These are phyloP conservation scores for Phortica magna DNA, from an alignment of 2,888 invertebrate genomes.

Conservation along the genomic window DNA sequence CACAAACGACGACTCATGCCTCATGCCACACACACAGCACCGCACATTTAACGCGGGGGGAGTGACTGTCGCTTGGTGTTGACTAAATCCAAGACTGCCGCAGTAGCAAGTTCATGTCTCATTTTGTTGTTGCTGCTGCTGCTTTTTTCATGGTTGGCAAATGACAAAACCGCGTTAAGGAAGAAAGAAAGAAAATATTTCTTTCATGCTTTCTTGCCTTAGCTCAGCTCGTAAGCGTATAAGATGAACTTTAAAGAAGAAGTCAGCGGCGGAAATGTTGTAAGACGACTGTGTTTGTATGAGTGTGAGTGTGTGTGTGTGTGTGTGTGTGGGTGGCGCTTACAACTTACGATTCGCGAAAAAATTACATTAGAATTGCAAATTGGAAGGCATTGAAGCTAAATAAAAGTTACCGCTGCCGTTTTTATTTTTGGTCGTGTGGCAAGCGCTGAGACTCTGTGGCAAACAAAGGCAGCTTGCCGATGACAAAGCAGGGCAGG, in stretches of 20 bases:
- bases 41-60: not conserved
- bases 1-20: not conserved
- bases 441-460: not conserved
- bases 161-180: constrained; percentile 11
- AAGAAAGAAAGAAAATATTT: not conserved
- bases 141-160: not conserved
- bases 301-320: not conserved
- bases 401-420: constrained; percentile 66
- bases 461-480: constrained; percentile 15
- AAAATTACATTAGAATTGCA: constrained; percentile 76
- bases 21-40: not conserved
- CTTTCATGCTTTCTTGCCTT: not conserved
- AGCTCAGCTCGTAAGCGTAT: not conserved
- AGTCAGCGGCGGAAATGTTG: not conserved
- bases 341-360: constrained; percentile 70
- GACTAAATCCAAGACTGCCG: not conserved
- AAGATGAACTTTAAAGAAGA: constrained; percentile 10
- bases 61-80: not conserved
- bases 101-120: not conserved
- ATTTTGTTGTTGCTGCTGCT: not conserved
- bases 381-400: constrained; percentile 65
- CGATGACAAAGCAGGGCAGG: too few species aligned
- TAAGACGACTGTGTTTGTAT: not conserved
- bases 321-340: not conserved
- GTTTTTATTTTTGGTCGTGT: constrained; percentile 30